Conservation (phyloP, 2,113 vertebrate species). For the Mesembrinibis cayennensis region DNA sequence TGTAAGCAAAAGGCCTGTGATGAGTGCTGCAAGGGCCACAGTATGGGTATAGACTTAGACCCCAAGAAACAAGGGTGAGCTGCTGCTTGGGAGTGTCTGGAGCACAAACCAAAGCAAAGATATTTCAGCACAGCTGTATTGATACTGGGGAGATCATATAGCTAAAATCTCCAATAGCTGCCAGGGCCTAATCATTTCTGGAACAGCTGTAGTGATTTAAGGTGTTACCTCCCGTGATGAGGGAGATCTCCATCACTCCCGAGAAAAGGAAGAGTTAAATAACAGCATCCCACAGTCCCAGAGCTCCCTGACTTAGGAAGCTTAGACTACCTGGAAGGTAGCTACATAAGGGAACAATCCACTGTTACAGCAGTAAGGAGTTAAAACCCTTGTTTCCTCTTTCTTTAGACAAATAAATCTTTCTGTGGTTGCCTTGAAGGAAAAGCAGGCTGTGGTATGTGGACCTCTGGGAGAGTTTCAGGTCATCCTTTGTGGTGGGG, state of each 20-base stretch:
- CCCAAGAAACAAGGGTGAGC: neutral
- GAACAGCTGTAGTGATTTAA: neutral
- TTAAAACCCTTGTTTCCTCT: constrained; percentile 36
- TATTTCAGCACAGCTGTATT: neutral
- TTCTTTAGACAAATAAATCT: constrained; percentile 56
- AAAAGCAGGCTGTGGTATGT: constrained; percentile 41
- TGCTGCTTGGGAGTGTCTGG: neutral
- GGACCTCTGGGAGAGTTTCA: constrained; percentile 31
- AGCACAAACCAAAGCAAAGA: neutral
- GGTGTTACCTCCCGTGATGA: neutral
- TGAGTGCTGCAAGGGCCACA: neutral
- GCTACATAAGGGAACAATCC: neutral
- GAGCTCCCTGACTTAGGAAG: neutral
- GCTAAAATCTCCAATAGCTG: neutral
- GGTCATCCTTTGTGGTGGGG: neutral
- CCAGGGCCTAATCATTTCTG: neutral
- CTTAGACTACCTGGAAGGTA: neutral
- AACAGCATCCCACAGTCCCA: neutral
- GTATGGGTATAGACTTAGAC: neutral
- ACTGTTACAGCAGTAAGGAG: neutral
- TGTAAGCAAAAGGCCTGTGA: neutral
- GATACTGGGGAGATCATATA: neutral
- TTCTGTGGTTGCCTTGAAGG: constrained; percentile 34
- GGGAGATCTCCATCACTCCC: neutral
- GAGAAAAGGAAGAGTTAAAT: neutral